Conservation (phyloP, 2,888 invertebrate species). For the Gastrophysa polygoni region DNA sequence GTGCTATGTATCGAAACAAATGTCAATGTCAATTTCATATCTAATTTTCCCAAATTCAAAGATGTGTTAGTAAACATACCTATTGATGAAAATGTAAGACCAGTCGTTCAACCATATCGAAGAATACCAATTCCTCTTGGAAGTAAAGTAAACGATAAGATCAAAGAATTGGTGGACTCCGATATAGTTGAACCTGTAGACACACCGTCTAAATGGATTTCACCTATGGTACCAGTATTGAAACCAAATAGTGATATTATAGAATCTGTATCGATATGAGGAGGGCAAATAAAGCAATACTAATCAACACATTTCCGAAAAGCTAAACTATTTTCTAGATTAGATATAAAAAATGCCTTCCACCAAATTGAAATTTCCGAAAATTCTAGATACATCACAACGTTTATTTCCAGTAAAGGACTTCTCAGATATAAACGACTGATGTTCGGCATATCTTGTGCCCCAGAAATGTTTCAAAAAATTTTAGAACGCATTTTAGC, state of each 20-base stretch:
- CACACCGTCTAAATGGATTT: slow-evolving; percentile 48
- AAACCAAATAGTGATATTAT: slow-evolving; percentile 38
- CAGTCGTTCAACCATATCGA: slow-evolving; percentile 32
- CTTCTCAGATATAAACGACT: slow-evolving; percentile 26
- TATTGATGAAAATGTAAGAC: slow-evolving; percentile 30
- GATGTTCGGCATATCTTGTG: slow-evolving; percentile 23
- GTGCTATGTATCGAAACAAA: slow-evolving; percentile 18
- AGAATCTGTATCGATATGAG: slow-evolving; percentile 51
- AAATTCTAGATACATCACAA: slow-evolving; percentile 28
- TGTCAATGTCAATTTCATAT: background rate
- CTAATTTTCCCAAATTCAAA: slow-evolving; percentile 24
- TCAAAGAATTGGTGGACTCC: slow-evolving; percentile 30
- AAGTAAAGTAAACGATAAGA: slow-evolving; percentile 28
- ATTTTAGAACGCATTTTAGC: background rate
- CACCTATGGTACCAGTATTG: slow-evolving; percentile 47
- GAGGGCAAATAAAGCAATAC: slow-evolving; percentile 46
- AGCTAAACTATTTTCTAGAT: slow-evolving; percentile 33
- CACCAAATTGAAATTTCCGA: slow-evolving; percentile 30
- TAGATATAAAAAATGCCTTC: slow-evolving; percentile 29
- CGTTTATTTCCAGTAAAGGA: slow-evolving; percentile 29
- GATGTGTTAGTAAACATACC: slow-evolving; percentile 25
- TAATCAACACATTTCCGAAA: slow-evolving; percentile 37
- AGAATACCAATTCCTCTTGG: slow-evolving; percentile 31
- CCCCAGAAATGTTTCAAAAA: slow-evolving; percentile 23
- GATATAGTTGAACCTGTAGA: slow-evolving; percentile 50